Conservation (phyloP, 2,113 vertebrate genomes). For the Seriola dumerili region DNA sequence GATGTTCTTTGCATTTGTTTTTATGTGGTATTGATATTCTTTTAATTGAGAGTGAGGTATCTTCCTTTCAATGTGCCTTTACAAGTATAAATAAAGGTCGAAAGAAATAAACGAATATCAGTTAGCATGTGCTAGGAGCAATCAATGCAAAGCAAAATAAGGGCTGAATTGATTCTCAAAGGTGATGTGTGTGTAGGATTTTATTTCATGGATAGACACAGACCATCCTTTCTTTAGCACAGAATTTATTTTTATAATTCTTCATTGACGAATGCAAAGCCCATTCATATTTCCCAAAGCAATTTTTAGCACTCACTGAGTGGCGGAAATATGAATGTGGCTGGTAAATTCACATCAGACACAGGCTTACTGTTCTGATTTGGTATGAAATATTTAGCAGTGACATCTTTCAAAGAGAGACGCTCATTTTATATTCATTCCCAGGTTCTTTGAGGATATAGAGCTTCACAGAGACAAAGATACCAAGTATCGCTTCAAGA, state of each 20-base stretch:
- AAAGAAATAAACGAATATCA: no score
- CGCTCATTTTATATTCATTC: not conserved
- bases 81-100: not conserved
- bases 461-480: conserved; percentile 88
- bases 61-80: not conserved
- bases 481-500: conserved; percentile 90
- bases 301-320: not conserved
- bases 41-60: not conserved
- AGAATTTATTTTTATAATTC: not conserved
- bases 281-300: not conserved
- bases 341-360: not conserved
- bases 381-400: conserved; percentile 14
- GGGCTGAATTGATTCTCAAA: not conserved
- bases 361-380: not conserved
- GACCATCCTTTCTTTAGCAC: not conserved
- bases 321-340: not conserved
- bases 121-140: not conserved
- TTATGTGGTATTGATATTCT: not conserved
- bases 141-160: not conserved
- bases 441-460: conserved; percentile 89
- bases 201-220: not conserved
- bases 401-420: conserved; percentile 2
- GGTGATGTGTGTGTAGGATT: not conserved
- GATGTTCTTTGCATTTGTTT: not conserved
- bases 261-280: not conserved